Evolutionary conservation across 2,888 invertebrate genomes (phyloP), one percentile per base, ranked within the genome.

Genomic region (Pimpla rufipes): DNA sequence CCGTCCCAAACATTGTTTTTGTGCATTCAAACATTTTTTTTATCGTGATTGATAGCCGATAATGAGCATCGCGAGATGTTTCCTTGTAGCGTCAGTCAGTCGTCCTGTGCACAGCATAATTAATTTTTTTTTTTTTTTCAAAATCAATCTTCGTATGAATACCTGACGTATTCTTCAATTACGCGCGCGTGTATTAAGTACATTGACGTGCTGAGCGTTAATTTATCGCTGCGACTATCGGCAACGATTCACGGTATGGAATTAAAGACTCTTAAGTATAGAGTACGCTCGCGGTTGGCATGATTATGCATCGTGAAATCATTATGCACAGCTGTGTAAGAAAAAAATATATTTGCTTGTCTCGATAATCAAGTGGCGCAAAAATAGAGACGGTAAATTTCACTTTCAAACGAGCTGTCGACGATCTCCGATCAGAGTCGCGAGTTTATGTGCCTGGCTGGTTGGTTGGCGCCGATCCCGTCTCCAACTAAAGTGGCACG

Each of bases 301-400:
- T 55, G 55, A 23, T 55, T 13, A 23, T 59, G 57, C 35, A 59
- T 59, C 35, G 57, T n/a, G 35, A 59, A 59, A 59, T 59, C 0
- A 59, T 59, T 35, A 29, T 59, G 13, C 57, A 8, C 35, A 35
- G 16, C n/a, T 35, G 6, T 16, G 6, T 57, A 18, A 59, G 35
- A 57, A 23, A 16, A 35, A n/a, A n/a, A n/a, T n/a, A 29, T 59
- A n/a, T n/a, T 59, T 57, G 42, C 55, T 37, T 71, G 7, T 5
- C 42, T 55, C 16, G 18, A 37, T 45, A 45, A 57, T 73, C 21
- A 35, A 40, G 10, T 23, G 23, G 21, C 29, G 5, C 29, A 13
- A 59, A 59, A 59, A 35, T 35, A 59, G 57, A 1, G 35, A 42
- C 74, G 45, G 45, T 74, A 64, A 74, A 78, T 74, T 74, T 74